Conservation (phyloP, 2,113 vertebrate genomes). For the Smithornis capensis region DNA sequence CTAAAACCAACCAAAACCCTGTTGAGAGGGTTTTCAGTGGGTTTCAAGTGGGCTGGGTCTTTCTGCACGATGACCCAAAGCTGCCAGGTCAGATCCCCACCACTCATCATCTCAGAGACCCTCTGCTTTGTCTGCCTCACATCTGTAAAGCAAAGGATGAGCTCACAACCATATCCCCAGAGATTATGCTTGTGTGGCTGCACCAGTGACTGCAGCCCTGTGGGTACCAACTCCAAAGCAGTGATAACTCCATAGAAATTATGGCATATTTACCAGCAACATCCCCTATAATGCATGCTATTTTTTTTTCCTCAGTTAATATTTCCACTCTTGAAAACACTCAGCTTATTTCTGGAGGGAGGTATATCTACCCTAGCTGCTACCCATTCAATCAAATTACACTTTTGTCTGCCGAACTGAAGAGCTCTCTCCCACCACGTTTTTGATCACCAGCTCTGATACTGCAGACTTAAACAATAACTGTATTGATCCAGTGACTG, state of each 20-base stretch:
- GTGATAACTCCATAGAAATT: not conserved
- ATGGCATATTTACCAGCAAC: not conserved
- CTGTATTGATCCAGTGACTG: not conserved
- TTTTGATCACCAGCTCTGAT: slow-evolving; percentile 3
- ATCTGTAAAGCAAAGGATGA: not conserved
- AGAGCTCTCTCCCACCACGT: not conserved
- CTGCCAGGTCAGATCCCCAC: not conserved
- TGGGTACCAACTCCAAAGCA: not conserved
- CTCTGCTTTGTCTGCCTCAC: not conserved
- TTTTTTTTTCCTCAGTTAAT: not conserved
- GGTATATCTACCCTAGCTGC: not conserved
- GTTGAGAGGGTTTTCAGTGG: not conserved
- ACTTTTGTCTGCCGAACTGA: not conserved
- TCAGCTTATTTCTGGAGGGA: not conserved
- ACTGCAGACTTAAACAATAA: slow-evolving; percentile 6
- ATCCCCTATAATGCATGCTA: not conserved
- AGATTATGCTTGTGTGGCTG: not conserved
- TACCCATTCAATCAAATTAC: not conserved
- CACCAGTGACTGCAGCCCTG: not conserved
- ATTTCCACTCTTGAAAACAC: not conserved
- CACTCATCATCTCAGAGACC: not conserved
- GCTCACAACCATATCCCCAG: not conserved
- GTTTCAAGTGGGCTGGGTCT: not conserved
- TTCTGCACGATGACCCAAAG: not conserved
- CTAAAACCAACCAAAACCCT: too few relatives aligned